Conservation (phyloP, 2,888 invertebrate species). For the Metacarcinus magister region DNA sequence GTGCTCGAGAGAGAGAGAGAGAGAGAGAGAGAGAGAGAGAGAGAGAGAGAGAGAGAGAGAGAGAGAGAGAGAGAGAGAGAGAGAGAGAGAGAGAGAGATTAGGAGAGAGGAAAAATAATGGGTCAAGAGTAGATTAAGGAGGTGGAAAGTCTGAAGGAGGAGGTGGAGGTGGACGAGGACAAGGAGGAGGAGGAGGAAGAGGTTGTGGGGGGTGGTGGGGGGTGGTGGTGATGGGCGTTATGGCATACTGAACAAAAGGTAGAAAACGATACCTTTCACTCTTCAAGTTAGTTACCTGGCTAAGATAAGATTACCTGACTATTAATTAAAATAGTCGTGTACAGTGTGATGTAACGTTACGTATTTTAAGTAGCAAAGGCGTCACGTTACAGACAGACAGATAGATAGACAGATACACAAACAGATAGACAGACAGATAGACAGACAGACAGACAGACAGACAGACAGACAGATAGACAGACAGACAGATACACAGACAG, state of each 20-base stretch:
- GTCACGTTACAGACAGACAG: not conserved
- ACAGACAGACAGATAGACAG: too few species aligned
- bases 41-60: constrained; percentile 1
- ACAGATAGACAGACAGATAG: too few species aligned
- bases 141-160: not conserved
- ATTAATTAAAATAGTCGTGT: not conserved
- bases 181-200: not conserved
- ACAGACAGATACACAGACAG: too few species aligned
- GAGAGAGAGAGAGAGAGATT: constrained; percentile 55
- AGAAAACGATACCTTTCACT: not conserved
- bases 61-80: constrained; percentile 16
- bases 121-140: constrained; percentile 34
- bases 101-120: not conserved
- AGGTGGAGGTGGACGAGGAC: not conserved
- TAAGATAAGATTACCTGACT: not conserved
- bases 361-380: not conserved
- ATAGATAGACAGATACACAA: too few species aligned
- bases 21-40: not conserved
- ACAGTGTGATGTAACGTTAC: too few species aligned
- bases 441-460: too few species aligned
- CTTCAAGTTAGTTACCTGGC: not conserved
- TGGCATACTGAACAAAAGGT: not conserved
- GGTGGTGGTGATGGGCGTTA: not conserved
- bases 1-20: not conserved
- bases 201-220: not conserved